Conservation (phyloP, 2,113 vertebrate genomes). For the Panthera uncia region DNA sequence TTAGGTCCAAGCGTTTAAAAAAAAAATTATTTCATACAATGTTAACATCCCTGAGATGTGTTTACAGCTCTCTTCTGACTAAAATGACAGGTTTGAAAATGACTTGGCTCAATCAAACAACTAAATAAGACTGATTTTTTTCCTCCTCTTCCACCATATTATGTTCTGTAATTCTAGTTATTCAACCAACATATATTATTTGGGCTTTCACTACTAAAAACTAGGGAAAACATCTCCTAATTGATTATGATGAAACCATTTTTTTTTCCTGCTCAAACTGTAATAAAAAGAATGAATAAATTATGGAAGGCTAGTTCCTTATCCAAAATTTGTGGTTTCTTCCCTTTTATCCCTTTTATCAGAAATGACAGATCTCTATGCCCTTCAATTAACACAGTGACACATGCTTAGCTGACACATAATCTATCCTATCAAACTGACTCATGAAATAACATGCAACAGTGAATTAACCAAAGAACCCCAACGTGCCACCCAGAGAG, state of each 20-base stretch:
- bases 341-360: conserved; percentile 46
- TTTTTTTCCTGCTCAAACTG: background rate
- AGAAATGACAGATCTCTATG: background rate
- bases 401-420: background rate
- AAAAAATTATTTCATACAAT: background rate
- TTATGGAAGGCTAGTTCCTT: background rate
- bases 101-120: conserved; percentile 5
- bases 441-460: background rate
- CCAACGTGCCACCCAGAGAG: background rate
- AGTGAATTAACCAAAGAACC: background rate
- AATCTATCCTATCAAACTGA: background rate
- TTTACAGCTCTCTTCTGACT: background rate
- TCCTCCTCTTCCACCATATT: background rate
- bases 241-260: background rate
- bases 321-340: background rate
- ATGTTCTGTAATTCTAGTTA: background rate
- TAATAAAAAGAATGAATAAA: background rate
- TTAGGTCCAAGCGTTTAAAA: background rate
- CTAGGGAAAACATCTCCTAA: background rate
- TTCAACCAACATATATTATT: background rate
- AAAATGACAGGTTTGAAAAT: background rate
- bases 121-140: background rate
- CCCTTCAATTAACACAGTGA: background rate
- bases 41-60: background rate
- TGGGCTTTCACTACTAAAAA: background rate